Percentiles rank a stretch among this genome's conserved stretches.
Conservation (phyloP, 2,797 vertebrate genomes). For the Brotula barbata region DNA sequence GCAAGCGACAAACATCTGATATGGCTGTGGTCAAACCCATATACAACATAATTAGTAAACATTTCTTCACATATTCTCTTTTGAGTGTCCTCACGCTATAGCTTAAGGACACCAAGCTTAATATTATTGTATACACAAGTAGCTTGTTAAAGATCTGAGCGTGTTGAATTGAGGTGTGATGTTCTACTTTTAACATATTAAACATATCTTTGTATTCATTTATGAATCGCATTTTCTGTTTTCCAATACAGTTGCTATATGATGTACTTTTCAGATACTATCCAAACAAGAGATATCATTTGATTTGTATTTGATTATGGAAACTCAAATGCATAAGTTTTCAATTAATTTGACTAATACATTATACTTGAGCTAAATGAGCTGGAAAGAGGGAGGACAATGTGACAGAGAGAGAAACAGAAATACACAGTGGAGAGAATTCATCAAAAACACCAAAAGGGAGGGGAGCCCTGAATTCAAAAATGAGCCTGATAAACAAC, state of each 20-base stretch:
- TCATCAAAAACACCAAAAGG: not conserved
- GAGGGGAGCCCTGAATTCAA: too few relatives aligned
- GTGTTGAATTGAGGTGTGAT: too few relatives aligned
- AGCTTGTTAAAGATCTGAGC: too few relatives aligned
- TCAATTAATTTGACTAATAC: not conserved
- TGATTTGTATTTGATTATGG: too few relatives aligned
- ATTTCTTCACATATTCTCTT: not conserved
- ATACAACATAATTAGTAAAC: conserved; percentile 12
- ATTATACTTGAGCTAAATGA: not conserved
- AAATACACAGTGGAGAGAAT: not conserved
- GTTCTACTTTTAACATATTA: too few relatives aligned
- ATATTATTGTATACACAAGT: too few relatives aligned
- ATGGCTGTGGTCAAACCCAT: too few relatives aligned
- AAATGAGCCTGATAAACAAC: not conserved
- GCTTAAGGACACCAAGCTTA: not conserved
- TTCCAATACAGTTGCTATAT: too few relatives aligned
- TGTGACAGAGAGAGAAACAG: not conserved
- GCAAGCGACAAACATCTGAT: not conserved
- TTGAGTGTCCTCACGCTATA: not conserved
- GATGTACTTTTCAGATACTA: too few relatives aligned
- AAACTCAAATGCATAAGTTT: not conserved
- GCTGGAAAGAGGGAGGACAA: not conserved
- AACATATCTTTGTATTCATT: too few relatives aligned
- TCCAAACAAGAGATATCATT: too few relatives aligned
- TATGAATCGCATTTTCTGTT: too few relatives aligned